Conservation (phyloP, 92 coral and sea anemone species). For the Actinostola sp. region DNA sequence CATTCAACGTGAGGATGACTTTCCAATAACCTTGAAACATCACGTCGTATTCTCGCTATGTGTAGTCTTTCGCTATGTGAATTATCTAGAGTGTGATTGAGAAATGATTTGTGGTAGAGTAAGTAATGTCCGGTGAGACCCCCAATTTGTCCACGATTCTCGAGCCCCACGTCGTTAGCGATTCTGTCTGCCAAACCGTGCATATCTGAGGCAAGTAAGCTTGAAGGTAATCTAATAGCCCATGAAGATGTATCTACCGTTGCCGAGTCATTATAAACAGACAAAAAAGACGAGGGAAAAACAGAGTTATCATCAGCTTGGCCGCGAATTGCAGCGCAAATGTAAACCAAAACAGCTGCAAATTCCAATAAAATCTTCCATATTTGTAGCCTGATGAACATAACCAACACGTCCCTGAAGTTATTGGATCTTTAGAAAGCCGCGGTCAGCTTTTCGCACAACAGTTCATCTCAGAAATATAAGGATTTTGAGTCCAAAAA, state of each 20-base stretch:
- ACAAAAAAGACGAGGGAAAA: slow-evolving; percentile 17
- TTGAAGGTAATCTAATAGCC: slow-evolving; percentile 86
- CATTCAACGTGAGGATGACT: slow-evolving; percentile 92
- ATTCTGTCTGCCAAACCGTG: slow-evolving; percentile 72
- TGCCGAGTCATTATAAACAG: slow-evolving; percentile 24
- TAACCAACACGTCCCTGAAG: slow-evolving; percentile 58
- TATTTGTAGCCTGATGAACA: slow-evolving; percentile 70
- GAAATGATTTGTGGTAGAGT: slow-evolving; percentile 76
- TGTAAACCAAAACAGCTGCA: slow-evolving; percentile 13
- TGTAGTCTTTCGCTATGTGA: slow-evolving; percentile 21
- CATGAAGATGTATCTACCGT: slow-evolving; percentile 70
- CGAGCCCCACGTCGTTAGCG: slow-evolving; percentile 82
- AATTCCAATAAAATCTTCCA: slow-evolving; percentile 61
- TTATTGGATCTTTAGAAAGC: slow-evolving; percentile 13
- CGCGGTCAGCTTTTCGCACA: slow-evolving; percentile 11
- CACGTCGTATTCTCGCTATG: slow-evolving; percentile 39
- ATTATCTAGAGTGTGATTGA: slow-evolving; percentile 47
- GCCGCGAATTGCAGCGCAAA: slow-evolving; percentile 9
- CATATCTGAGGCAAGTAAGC: slow-evolving; percentile 35
- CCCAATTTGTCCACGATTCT: slow-evolving; percentile 92
- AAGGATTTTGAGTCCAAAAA: background rate
- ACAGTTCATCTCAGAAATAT: slow-evolving; percentile 20
- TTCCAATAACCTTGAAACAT: slow-evolving; percentile 55
- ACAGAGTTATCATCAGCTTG: slow-evolving; percentile 15
- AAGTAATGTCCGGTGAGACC: slow-evolving; percentile 88